Conservation (phyloP, 1,140 invertebrate species). For the Phthorimaea operculella region DNA sequence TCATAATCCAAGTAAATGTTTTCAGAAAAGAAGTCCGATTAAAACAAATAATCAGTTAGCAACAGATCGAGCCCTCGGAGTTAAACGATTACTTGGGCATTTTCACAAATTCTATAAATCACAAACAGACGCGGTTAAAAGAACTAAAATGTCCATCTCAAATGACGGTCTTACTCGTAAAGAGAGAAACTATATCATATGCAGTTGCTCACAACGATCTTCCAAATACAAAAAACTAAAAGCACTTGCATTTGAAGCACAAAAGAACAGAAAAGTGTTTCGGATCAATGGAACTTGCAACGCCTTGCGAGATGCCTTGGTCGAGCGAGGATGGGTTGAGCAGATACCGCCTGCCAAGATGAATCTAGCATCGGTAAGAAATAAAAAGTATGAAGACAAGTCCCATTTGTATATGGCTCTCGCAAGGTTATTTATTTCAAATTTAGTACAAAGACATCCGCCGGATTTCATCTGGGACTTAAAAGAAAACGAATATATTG, state of each 20-base stretch:
- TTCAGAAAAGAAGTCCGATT: too few relatives aligned
- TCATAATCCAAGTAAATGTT: too few relatives aligned
- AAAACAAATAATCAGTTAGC: too few relatives aligned
- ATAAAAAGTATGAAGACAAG: conserved; percentile 47
- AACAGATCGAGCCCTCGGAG: too few relatives aligned
- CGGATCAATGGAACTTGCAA: conserved; percentile 54
- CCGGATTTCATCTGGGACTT: conserved; percentile 71
- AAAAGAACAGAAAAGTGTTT: conserved; percentile 55
- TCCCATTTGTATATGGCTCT: conserved; percentile 43
- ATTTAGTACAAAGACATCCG: conserved; percentile 68
- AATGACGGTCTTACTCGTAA: conserved; percentile 36
- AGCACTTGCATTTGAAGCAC: conserved; percentile 36
- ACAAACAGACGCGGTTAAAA: background rate
- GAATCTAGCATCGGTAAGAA: conserved; percentile 45
- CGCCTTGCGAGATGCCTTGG: conserved; percentile 63
- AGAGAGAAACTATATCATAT: conserved; percentile 48
- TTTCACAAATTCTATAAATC: conserved; percentile 25
- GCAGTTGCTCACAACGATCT: conserved; percentile 37
- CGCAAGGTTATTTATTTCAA: conserved; percentile 65
- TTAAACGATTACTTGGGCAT: conserved; percentile 27
- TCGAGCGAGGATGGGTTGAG: conserved; percentile 72
- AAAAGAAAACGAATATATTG: conserved; percentile 26
- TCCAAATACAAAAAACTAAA: conserved; percentile 40
- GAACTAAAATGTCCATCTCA: background rate
- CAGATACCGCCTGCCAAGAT: conserved; percentile 60